Evolutionary conservation across 1,140 invertebrate species (phyloP).

Genomic region (Scylla paramamosain): DNA sequence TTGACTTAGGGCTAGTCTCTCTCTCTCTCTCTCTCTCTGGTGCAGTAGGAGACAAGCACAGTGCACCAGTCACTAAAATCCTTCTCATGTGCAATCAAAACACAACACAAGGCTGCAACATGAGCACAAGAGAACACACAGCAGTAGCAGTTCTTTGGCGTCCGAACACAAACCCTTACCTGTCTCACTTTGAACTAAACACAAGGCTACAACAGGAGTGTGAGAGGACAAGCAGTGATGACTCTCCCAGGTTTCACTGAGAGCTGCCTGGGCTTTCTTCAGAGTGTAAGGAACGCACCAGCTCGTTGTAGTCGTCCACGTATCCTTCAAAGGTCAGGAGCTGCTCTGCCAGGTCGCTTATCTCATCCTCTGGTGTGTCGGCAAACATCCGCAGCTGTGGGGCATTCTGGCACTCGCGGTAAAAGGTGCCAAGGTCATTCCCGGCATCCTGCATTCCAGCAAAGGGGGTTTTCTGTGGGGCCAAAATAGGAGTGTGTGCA

Average conservation of each 20-base stretch:
- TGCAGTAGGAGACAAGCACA: no score
- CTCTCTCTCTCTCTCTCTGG: no score
- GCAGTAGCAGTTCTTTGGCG: no score
- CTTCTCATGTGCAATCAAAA: no score
- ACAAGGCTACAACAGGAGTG: no score
- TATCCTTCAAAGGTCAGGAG: slow-evolving; percentile 88
- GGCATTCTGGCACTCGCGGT: slow-evolving; percentile 89
- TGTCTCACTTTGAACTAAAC: no score
- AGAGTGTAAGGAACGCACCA: slow-evolving; percentile 78
- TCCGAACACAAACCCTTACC: no score
- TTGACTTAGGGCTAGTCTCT: no score
- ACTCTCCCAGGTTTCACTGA: slow-evolving; percentile 2
- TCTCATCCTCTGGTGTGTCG: slow-evolving; percentile 77
- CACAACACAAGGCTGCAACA: no score
- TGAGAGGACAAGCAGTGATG: no score
- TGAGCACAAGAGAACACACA: no score
- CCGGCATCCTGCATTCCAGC: slow-evolving; percentile 81
- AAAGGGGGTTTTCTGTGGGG: slow-evolving; percentile 83
- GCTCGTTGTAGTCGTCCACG: slow-evolving; percentile 87
- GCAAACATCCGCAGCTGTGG: slow-evolving; percentile 79
- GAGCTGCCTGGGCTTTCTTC: slow-evolving; percentile 67
- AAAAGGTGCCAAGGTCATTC: slow-evolving; percentile 88
- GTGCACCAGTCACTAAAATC: no score
- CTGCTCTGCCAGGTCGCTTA: slow-evolving; percentile 84
- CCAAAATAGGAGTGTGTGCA: background rate